These are phyloP conservation scores for Tricholauxania praeusta DNA, from an alignment of 2,888 invertebrate species.

Conservation along the genomic window DNA sequence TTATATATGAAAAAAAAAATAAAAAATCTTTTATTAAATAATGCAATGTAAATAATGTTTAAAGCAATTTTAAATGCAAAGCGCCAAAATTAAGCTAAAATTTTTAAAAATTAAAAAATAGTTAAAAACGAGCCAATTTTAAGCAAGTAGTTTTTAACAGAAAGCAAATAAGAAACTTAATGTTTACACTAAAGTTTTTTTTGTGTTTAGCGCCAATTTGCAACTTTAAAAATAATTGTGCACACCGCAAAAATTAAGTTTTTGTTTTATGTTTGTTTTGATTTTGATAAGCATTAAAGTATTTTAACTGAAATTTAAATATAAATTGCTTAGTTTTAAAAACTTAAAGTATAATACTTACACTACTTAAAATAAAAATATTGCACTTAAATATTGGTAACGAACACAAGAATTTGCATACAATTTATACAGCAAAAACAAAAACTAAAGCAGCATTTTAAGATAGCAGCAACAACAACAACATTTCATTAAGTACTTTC, in stretches of 20 bases:
- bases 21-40: neutral
- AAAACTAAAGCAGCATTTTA: neutral
- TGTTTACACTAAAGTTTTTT: constrained; percentile 40
- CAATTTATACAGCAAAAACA: constrained; percentile 4
- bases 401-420: neutral
- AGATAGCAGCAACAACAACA: neutral
- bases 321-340: constrained; percentile 24
- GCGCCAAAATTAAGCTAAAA: constrained; percentile 20
- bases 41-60: constrained; percentile 25
- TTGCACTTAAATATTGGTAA: too few relatives aligned
- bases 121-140: constrained; percentile 51
- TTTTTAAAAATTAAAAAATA: constrained; percentile 35
- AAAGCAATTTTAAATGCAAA: constrained; percentile 23
- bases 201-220: constrained; percentile 26
- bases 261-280: constrained; percentile 38
- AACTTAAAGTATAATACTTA: constrained; percentile 35
- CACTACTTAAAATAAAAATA: too few relatives aligned
- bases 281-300: constrained; percentile 45
- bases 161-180: constrained; percentile 45
- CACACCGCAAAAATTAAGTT: neutral
- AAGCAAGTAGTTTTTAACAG: constrained; percentile 55
- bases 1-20: constrained; percentile 13
- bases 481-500: too few relatives aligned
- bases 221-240: neutral
- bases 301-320: constrained; percentile 47